Conservation (phyloP, 2,888 invertebrate species). For the Sinopyrophorus schimmeli region DNA sequence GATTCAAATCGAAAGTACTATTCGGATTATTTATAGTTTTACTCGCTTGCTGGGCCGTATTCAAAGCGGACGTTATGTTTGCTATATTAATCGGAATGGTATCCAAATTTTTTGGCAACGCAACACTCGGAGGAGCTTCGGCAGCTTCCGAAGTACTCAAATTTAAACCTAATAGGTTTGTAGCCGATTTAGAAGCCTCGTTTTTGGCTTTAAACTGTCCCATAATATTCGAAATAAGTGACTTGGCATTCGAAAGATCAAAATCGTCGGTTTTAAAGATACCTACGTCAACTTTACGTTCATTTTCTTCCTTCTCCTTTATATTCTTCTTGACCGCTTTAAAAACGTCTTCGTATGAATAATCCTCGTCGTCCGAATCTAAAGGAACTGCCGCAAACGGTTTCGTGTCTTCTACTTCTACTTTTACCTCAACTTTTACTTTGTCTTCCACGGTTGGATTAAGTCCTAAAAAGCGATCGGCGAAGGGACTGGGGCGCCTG, state of each 20-base stretch:
- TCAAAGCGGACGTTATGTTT: constrained; percentile 12
- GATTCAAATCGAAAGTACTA: not conserved
- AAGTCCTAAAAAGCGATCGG: constrained; percentile 52
- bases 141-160: not conserved
- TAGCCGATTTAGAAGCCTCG: constrained; percentile 6
- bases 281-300: constrained; percentile 52
- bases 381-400: constrained; percentile 53
- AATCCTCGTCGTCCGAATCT: constrained; percentile 76
- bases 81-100: constrained; percentile 16
- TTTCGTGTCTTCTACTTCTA: constrained; percentile 37
- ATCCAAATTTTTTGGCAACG: constrained; percentile 6
- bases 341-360: constrained; percentile 81
- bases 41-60: constrained; percentile 11
- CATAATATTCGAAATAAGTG: constrained; percentile 67
- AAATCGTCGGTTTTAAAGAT: constrained; percentile 50
- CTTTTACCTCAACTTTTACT: constrained; percentile 44
- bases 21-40: too few relatives aligned
- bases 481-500: constrained; percentile 56
- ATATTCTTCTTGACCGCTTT: constrained; percentile 76
- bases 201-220: constrained; percentile 44
- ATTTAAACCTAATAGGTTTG: constrained; percentile 17
- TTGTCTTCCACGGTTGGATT: constrained; percentile 53
- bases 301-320: constrained; percentile 62
- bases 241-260: constrained; percentile 62
- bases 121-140: not conserved